Evolutionary conservation across 2,797 vertebrate genomes (phyloP).

Genomic region (Melanotaenia maccullochi): DNA sequence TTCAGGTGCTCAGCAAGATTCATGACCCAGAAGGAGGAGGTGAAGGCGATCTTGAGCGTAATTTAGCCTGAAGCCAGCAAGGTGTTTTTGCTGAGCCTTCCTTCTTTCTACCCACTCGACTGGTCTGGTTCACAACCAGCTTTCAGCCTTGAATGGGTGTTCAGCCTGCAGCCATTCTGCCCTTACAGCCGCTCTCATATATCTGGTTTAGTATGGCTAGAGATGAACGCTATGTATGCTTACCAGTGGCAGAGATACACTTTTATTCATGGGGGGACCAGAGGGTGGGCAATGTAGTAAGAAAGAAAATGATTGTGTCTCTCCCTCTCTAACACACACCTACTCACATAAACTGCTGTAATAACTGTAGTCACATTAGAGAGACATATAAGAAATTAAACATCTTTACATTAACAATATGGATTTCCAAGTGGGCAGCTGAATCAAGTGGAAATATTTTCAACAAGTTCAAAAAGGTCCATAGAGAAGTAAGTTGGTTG

Average conservation of each 20-base stretch:
- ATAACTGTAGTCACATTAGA: too few relatives aligned
- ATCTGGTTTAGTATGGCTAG: neutral
- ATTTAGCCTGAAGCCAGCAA: conserved; percentile 29
- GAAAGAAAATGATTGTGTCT: too few relatives aligned
- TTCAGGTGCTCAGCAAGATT: conserved; percentile 38
- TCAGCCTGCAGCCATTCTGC: conserved; percentile 20
- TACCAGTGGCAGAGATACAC: neutral
- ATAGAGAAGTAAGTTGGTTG: too few relatives aligned
- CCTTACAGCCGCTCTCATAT: neutral
- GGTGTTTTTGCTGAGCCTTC: conserved; percentile 34
- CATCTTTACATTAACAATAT: too few relatives aligned
- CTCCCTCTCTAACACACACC: too few relatives aligned
- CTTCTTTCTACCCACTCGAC: conserved; percentile 22
- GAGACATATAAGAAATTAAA: too few relatives aligned
- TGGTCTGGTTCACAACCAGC: conserved; percentile 35
- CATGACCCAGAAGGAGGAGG: conserved; percentile 24
- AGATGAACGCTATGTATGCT: neutral
- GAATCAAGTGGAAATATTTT: too few relatives aligned
- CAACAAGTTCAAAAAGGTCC: too few relatives aligned
- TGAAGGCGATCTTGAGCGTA: conserved; percentile 27
- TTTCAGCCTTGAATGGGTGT: conserved; percentile 41
- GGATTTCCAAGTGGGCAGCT: too few relatives aligned
- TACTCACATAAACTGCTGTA: too few relatives aligned
- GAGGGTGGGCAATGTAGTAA: too few relatives aligned
- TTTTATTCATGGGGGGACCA: too few relatives aligned